Evolutionary conservation across 1,140 invertebrate species (phyloP).

Genomic region (Pseudoatta argentina): DNA sequence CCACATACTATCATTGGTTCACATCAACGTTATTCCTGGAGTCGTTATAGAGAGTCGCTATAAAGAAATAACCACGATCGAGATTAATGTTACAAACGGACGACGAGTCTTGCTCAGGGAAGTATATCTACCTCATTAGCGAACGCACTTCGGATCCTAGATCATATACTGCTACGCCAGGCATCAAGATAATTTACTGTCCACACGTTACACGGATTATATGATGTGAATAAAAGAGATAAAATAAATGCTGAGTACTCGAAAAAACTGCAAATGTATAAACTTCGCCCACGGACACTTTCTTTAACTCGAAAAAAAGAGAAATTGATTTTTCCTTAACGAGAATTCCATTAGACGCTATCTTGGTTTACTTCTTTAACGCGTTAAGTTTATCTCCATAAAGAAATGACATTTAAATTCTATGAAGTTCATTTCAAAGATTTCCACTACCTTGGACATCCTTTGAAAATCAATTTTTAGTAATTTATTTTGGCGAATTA

Average conservation of each 20-base stretch:
- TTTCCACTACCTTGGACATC: background rate
- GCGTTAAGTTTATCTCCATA: background rate
- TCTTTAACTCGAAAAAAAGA: background rate
- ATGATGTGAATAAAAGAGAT: background rate
- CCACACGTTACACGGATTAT: conserved; percentile 50
- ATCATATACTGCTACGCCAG: conserved; percentile 46
- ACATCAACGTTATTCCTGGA: conserved; percentile 41
- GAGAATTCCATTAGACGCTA: background rate
- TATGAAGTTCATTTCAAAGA: background rate
- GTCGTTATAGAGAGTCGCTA: conserved; percentile 42
- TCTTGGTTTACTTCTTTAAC: background rate
- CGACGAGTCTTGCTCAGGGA: conserved; percentile 1
- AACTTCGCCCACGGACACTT: background rate
- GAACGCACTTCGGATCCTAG: conserved; percentile 54
- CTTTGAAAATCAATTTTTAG: background rate
- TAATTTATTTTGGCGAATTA: background rate
- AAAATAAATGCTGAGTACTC: background rate
- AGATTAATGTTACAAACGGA: conserved; percentile 58
- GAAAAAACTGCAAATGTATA: background rate
- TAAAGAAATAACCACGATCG: conserved; percentile 51
- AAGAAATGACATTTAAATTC: background rate
- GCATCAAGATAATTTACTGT: conserved; percentile 55
- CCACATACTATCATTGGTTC: conserved; percentile 12
- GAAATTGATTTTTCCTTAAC: conserved; percentile 1
- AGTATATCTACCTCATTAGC: conserved; percentile 58